phyloP scores from a whole-genome alignment of 1,140 invertebrate genomes.

The Drosophila funebris region DNA sequence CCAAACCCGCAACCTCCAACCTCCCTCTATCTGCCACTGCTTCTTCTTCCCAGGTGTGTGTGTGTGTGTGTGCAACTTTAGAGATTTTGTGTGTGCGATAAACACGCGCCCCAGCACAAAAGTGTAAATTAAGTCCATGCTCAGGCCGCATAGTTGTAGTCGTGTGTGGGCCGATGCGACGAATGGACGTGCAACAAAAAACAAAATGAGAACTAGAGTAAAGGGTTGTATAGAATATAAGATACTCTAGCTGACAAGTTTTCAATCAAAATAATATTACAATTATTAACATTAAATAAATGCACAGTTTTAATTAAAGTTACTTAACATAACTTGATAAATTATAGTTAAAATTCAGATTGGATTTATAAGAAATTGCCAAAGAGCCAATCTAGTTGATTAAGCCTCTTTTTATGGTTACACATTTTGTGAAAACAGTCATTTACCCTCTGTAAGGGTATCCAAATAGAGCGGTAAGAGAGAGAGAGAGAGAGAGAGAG shows the following conservation, averaged over 20 bases:
- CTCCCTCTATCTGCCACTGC: not conserved
- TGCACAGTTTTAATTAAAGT: too few relatives aligned
- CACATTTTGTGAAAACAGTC: not conserved
- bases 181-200: conserved; percentile 5
- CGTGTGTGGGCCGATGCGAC: conserved; percentile 63
- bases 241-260: too few relatives aligned
- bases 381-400: not conserved
- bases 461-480: not conserved
- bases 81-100: conserved; percentile 79
- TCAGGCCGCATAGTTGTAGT: conserved; percentile 47
- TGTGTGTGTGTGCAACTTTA: conserved; percentile 48
- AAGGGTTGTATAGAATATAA: not conserved
- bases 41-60: conserved; percentile 4
- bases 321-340: too few relatives aligned
- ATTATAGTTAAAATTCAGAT: too few relatives aligned
- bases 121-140: conserved; percentile 79
- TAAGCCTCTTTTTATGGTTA: not conserved
- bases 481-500: not conserved
- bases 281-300: too few relatives aligned
- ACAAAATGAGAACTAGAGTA: not conserved
- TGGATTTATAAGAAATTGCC: too few relatives aligned
- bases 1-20: conserved; percentile 2
- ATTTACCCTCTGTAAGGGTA: not conserved
- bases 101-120: conserved; percentile 78
- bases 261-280: too few relatives aligned